Conservation (phyloP, 2,113 vertebrate genomes). For the Turdus rufiventris region DNA sequence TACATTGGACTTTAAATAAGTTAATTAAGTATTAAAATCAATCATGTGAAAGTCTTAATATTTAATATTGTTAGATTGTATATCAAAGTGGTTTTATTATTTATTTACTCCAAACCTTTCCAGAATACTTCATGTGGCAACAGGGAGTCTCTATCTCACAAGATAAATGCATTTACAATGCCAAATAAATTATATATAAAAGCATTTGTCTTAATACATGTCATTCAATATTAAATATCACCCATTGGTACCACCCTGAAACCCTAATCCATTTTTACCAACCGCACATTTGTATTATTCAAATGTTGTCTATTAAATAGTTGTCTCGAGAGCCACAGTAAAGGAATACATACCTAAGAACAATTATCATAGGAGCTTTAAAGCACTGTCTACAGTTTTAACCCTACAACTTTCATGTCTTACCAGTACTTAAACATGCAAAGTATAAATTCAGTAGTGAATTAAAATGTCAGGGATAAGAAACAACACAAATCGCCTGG, state of each 20-base stretch:
- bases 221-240: conserved; percentile 84
- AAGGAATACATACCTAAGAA: conserved; percentile 58
- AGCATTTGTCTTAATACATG: conserved; percentile 84
- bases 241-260: conserved; percentile 76
- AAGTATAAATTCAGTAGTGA: conserved; percentile 32
- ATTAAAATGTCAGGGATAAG: conserved; percentile 59
- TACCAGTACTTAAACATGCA: conserved; percentile 46
- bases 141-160: conserved; percentile 78
- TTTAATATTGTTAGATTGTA: conserved; percentile 85
- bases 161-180: conserved; percentile 83
- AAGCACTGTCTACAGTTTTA: conserved; percentile 57
- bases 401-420: conserved; percentile 53
- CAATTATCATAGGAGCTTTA: conserved; percentile 54
- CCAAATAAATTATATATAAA: conserved; percentile 85
- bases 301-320: conserved; percentile 71
- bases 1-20: conserved; percentile 72
- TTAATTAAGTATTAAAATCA: conserved; percentile 85
- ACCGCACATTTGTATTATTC: conserved; percentile 70
- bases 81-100: conserved; percentile 84
- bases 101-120: conserved; percentile 84
- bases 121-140: conserved; percentile 78
- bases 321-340: conserved; percentile 48
- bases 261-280: conserved; percentile 75
- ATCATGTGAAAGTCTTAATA: conserved; percentile 82
- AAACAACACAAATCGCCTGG: conserved; percentile 27